phyloP scores from a whole-genome alignment of 35 echinoderm and acorn worm genomes.

The Eucidaris tribuloides region DNA sequence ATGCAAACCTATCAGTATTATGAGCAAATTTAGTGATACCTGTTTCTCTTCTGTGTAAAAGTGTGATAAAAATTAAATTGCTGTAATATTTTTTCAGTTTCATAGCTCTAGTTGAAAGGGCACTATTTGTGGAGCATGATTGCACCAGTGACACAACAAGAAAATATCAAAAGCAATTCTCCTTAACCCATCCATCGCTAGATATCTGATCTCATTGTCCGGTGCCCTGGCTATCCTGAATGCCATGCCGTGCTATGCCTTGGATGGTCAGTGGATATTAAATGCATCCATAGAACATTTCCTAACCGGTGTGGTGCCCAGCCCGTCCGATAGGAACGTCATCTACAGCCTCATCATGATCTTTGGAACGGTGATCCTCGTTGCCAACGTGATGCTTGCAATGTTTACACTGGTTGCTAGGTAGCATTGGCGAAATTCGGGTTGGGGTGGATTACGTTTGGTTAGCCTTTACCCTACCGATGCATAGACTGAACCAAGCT shows the following conservation, averaged over 20 bases:
- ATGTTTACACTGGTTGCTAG: conserved; percentile 67
- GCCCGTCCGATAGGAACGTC: conserved; percentile 59
- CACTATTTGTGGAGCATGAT: too few species aligned
- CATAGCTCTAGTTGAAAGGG: too few species aligned
- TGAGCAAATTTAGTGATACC: too few species aligned
- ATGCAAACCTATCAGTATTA: too few species aligned
- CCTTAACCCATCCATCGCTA: conserved; percentile 14
- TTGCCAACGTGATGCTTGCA: conserved; percentile 81
- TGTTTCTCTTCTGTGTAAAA: too few species aligned
- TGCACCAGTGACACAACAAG: too few species aligned
- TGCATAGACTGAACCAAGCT: too few species aligned
- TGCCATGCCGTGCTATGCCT: conserved; percentile 90
- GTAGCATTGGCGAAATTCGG: conserved; percentile 29
- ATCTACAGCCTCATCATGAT: conserved; percentile 65
- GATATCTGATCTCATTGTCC: conserved; percentile 94
- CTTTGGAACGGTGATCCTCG: conserved; percentile 82
- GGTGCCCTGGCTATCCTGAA: conserved; percentile 94
- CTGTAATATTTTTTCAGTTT: too few species aligned
- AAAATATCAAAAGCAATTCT: too few species aligned
- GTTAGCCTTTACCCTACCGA: too few species aligned
- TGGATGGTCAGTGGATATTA: conserved; percentile 95
- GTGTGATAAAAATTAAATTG: too few species aligned
- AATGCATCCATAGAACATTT: conserved; percentile 73
- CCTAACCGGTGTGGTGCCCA: conserved; percentile 47
- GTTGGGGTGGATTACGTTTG: neutral